Evolutionary conservation across 2,888 invertebrate genomes (phyloP), one percentile per base, ranked within the genome.

Genomic region (Amphipyra berbera): DNA sequence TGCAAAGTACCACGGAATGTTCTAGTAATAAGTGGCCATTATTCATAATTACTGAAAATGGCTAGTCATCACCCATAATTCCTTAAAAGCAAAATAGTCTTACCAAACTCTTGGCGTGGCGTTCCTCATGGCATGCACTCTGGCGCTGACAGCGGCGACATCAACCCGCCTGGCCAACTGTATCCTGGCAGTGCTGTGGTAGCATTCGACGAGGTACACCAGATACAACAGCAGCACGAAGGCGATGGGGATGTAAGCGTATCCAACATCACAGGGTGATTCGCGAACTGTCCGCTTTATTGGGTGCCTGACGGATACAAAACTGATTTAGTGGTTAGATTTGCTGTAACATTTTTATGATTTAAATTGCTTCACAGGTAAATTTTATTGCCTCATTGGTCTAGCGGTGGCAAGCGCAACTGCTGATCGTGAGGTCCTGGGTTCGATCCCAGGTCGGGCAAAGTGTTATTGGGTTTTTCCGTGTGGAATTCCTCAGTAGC

Each of bases 191-290:
- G 97, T 96, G 79, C 97, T 97, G 88, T 97, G 97, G 95, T 97
- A 98, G 87, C 98, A 98, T 88, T 98, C 98, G 82, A 97, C 97
- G 78, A 98, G 92, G 89, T 98, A 98, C 45, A 97, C 96, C 76
- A 97, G 90, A 90, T 98, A 98, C 38, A 98, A 94, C 87, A 97
- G 96, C 50, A 97, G 95, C 79, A 97, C 96, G 88, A 97, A 97
- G 14, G 97, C 97, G 59, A 97, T 96, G 6, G 97, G 97, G 71
- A 98, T 97, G 91, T 97, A 97, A 63, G 97, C 96, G 94, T 97
- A 97, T 49, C 97, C 97, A 66, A 97, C 97, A 84, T 97, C 97
- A 87, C 97, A 98, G 0, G 97, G 97, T 0, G 97, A 97, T 83
- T 96, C 96, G 50, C 96, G 95, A 8, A 96, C 95, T 37, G 96